Conservation (phyloP, 2,888 invertebrate genomes). For the Drosophila aldrichi region DNA sequence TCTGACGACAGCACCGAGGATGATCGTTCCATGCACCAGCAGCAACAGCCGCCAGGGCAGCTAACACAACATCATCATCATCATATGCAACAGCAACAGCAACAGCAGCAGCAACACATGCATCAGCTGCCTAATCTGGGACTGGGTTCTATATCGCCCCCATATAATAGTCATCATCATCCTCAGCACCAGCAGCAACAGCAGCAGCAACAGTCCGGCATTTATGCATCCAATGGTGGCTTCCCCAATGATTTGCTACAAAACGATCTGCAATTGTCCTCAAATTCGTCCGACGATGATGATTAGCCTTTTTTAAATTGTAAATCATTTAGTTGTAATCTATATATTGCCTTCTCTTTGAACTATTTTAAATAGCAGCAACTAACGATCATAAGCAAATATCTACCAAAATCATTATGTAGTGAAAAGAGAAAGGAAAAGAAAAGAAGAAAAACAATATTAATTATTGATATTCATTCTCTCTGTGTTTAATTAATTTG, state of each 20-base stretch:
- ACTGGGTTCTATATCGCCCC: constrained; percentile 70
- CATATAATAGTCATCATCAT: constrained; percentile 48
- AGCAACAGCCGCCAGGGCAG: constrained; percentile 38
- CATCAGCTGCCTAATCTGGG: constrained; percentile 81
- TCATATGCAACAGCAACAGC: constrained; percentile 44
- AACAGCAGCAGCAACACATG: constrained; percentile 66
- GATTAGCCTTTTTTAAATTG: constrained; percentile 65
- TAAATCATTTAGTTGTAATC: constrained; percentile 41
- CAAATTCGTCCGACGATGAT: constrained; percentile 91
- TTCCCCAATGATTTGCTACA: constrained; percentile 87
- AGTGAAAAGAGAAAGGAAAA: neutral
- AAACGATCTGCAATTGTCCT: constrained; percentile 94
- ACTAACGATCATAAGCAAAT: constrained; percentile 10
- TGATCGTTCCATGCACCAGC: constrained; percentile 64
- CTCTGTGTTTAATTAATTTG: constrained; percentile 63
- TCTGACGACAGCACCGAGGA: constrained; percentile 84
- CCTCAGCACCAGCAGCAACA: constrained; percentile 55
- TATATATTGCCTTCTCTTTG: constrained; percentile 46
- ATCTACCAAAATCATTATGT: constrained; percentile 14
- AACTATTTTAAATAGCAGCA: constrained; percentile 24
- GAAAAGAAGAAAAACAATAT: constrained; percentile 13
- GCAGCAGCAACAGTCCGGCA: constrained; percentile 72
- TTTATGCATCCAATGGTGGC: constrained; percentile 81
- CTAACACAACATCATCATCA: constrained; percentile 53
- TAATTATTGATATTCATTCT: constrained; percentile 64